These are phyloP conservation scores for Azemiops feae DNA, from an alignment of 2,113 vertebrate genomes.

Conservation along the genomic window DNA sequence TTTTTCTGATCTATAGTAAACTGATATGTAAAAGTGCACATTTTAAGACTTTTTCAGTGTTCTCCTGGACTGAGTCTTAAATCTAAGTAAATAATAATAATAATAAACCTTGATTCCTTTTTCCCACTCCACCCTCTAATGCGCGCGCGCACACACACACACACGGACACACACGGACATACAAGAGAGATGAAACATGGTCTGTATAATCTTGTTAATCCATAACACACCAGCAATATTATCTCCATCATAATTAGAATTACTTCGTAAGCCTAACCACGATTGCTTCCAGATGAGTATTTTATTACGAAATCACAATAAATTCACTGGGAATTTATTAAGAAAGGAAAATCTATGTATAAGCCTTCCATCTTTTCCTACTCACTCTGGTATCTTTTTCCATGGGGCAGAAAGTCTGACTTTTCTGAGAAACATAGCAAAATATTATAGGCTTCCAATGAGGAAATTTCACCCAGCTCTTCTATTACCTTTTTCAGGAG, in stretches of 20 bases:
- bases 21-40: not conserved
- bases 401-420: not conserved
- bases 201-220: not conserved
- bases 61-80: not conserved
- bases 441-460: not conserved
- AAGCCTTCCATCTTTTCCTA: not conserved
- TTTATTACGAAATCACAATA: not conserved
- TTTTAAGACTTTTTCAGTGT: conserved; percentile 5
- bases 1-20: not conserved
- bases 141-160: no score
- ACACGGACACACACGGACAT: not conserved
- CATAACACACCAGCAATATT: not conserved
- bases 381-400: not conserved
- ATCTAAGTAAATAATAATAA: not conserved
- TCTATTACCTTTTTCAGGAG: not conserved
- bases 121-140: not conserved
- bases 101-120: not conserved
- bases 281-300: not conserved
- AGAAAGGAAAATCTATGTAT: not conserved
- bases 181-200: not conserved
- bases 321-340: not conserved
- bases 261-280: not conserved
- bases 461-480: not conserved
- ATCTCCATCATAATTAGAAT: not conserved
- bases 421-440: not conserved